Percentiles rank a stretch among this genome's conserved stretches.
phyloP scores from a whole-genome alignment of 2,113 vertebrate genomes.

The Nettapus auritus region DNA sequence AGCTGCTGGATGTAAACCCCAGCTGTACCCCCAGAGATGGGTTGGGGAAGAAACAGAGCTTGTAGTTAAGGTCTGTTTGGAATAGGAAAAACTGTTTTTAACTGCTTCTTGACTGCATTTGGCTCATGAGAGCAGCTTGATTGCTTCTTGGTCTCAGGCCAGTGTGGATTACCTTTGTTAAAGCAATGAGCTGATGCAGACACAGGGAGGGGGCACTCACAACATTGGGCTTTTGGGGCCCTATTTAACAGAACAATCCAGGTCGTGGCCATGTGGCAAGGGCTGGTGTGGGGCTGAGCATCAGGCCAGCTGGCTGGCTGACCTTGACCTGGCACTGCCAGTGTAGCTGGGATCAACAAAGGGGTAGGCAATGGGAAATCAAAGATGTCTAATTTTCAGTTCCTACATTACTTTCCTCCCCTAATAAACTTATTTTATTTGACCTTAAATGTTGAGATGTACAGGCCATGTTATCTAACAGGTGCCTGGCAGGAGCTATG shows the following conservation, averaged over 20 bases:
- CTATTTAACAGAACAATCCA: not conserved
- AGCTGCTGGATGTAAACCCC: not conserved
- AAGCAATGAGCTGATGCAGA: not conserved
- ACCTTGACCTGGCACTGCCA: not conserved
- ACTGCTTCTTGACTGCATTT: not conserved
- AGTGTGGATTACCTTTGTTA: not conserved
- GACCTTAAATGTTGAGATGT: not conserved
- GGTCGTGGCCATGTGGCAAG: fast-evolving
- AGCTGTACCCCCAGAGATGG: not conserved
- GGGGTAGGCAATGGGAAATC: not conserved
- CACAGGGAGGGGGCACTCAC: not conserved
- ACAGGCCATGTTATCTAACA: not conserved
- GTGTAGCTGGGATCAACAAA: not conserved
- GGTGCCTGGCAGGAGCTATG: not conserved
- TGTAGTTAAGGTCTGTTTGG: not conserved
- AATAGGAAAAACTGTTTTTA: not conserved
- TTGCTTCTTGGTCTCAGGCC: not conserved
- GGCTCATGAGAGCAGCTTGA: not conserved
- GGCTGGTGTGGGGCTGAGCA: not conserved
- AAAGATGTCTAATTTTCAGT: not conserved
- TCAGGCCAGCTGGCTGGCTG: not conserved
- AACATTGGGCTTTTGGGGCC: not conserved
- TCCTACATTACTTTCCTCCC: not conserved
- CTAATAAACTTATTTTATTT: not conserved
- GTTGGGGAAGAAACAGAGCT: not conserved